These are phyloP conservation scores for Mesorhabditis belari DNA, from an alignment of 2,888 invertebrate genomes.

Conservation along the genomic window DNA sequence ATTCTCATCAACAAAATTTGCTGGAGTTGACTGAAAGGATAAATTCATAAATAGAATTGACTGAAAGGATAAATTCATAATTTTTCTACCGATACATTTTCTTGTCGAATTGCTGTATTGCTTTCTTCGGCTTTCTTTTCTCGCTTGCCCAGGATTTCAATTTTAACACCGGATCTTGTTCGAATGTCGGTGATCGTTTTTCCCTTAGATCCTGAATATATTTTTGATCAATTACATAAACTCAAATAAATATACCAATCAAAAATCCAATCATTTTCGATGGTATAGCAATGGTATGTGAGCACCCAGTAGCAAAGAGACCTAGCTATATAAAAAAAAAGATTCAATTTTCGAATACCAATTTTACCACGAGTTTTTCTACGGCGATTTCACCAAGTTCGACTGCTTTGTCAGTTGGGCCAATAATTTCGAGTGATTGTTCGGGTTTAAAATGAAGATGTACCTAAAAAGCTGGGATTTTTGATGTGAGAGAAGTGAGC, in stretches of 20 bases:
- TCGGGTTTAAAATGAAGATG: neutral
- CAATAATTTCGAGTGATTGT: neutral
- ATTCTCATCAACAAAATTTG: neutral
- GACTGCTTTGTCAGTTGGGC: neutral
- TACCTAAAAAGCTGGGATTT: neutral
- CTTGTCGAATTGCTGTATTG: too few relatives aligned
- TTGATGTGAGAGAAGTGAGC: too few relatives aligned
- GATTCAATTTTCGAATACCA: neutral
- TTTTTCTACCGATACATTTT: too few relatives aligned
- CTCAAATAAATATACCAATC: neutral
- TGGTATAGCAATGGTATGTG: neutral
- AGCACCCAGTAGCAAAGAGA: neutral
- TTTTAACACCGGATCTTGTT: too few relatives aligned
- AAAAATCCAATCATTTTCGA: neutral
- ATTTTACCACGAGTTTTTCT: neutral
- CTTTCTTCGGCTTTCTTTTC: too few relatives aligned
- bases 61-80: neutral
- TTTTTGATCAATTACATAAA: neutral
- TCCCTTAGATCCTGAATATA: neutral
- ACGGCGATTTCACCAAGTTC: neutral
- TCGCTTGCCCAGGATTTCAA: too few relatives aligned
- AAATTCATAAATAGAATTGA: too few relatives aligned
- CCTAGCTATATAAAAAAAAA: neutral
- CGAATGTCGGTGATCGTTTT: neutral
- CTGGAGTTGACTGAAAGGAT: too few relatives aligned